Conservation (phyloP, 2,113 vertebrate species). For the Lota lota region DNA sequence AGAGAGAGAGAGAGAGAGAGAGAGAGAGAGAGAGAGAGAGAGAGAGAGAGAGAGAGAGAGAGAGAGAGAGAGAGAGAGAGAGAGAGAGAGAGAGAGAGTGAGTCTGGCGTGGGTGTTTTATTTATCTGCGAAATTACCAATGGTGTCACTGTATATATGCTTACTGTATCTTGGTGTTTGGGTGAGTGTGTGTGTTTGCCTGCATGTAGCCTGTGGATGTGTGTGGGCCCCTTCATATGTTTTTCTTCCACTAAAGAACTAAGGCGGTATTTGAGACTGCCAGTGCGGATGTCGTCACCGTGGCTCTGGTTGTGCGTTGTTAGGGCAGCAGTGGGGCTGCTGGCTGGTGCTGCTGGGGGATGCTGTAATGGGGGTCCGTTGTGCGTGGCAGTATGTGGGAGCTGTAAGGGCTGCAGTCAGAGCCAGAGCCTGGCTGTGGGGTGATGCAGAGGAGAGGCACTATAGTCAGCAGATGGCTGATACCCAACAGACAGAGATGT, state of each 20-base stretch:
- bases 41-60: too few species aligned
- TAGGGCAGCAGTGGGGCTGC: too few species aligned
- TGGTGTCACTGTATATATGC: neutral
- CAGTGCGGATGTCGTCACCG: too few species aligned
- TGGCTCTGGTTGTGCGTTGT: too few species aligned
- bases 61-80: too few species aligned
- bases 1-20: too few species aligned
- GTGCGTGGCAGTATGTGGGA: conserved; percentile 5
- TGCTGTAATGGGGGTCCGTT: neutral
- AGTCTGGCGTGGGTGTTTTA: conserved; percentile 10
- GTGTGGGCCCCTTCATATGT: too few species aligned
- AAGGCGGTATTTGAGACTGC: too few species aligned
- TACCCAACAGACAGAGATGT: too few species aligned
- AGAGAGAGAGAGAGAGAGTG: neutral
- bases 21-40: neutral
- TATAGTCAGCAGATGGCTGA: too few species aligned
- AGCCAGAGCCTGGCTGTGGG: neutral
- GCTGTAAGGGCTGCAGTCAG: neutral
- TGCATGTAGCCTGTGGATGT: neutral
- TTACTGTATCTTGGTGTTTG: neutral
- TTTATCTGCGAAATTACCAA: too few species aligned
- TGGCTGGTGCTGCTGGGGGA: neutral
- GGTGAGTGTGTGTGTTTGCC: neutral
- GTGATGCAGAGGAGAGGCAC: neutral
- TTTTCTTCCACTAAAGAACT: too few species aligned